These are phyloP conservation scores for Grammomys dolichurus DNA, from an alignment of 2,113 vertebrate species.

Conservation along the genomic window DNA sequence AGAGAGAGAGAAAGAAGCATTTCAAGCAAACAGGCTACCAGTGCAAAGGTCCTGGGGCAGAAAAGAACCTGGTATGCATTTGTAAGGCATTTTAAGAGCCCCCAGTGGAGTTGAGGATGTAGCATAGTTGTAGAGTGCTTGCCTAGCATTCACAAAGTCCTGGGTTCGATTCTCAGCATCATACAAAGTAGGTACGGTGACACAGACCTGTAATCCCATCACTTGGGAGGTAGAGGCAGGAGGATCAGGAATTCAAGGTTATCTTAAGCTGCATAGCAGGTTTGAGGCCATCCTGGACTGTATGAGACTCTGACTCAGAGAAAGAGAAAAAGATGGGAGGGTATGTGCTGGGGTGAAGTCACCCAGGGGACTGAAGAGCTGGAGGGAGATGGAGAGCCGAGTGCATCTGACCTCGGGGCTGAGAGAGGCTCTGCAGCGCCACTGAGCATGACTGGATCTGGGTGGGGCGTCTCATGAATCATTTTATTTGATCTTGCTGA, in stretches of 20 bases:
- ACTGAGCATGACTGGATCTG: background rate
- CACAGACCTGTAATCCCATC: background rate
- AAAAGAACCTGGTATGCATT: rapidly evolving
- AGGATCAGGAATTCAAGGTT: background rate
- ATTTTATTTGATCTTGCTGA: background rate
- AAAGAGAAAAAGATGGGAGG: background rate
- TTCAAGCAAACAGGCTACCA: background rate
- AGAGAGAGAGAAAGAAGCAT: background rate
- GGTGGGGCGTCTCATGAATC: background rate
- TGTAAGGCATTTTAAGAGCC: background rate
- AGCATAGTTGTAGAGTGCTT: background rate
- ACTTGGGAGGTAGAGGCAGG: background rate
- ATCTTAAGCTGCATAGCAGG: background rate
- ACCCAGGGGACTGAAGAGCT: background rate
- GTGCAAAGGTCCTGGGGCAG: background rate
- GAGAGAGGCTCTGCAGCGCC: background rate
- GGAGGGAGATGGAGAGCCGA: background rate
- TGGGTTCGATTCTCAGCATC: background rate
- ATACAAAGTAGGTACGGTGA: background rate
- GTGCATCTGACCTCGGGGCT: background rate
- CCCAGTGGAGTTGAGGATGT: no score
- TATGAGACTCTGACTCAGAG: background rate
- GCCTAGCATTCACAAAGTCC: background rate
- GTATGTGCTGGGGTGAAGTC: background rate
- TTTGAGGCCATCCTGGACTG: background rate